phyloP scores from a whole-genome alignment of 2,888 invertebrate genomes.

The Aromia moschata region DNA sequence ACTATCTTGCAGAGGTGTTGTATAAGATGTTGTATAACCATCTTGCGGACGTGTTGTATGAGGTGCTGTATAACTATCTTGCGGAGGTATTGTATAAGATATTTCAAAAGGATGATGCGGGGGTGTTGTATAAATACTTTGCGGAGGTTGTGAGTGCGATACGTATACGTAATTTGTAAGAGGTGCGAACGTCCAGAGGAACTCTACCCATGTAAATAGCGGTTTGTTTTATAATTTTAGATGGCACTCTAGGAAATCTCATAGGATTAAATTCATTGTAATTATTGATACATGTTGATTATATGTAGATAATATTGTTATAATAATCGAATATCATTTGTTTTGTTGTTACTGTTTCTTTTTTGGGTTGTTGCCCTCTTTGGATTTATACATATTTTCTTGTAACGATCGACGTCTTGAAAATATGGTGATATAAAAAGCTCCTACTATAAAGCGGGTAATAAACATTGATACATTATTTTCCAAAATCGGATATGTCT shows the following conservation, averaged over 20 bases:
- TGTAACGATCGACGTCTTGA: no score
- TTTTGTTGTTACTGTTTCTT: constrained; percentile 30
- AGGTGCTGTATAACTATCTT: no score
- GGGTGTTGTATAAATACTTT: no score
- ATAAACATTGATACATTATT: no score
- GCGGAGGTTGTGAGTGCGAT: constrained; percentile 41
- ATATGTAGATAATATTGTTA: constrained; percentile 54
- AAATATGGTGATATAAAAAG: not conserved
- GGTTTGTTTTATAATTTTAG: constrained; percentile 48
- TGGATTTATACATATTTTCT: constrained; percentile 13
- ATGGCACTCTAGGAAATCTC: constrained; percentile 45
- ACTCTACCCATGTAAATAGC: constrained; percentile 44
- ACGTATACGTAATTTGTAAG: no score
- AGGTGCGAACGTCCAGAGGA: constrained; percentile 36
- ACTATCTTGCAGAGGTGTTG: no score
- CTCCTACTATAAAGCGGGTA: no score
- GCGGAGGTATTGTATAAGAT: no score
- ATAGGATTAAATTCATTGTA: constrained; percentile 49
- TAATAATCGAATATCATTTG: constrained; percentile 36
- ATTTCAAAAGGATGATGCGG: no score
- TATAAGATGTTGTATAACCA: no score
- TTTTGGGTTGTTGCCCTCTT: constrained; percentile 10
- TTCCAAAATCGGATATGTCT: no score
- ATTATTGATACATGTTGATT: constrained; percentile 54
- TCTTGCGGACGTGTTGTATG: no score